A percentile compares a stretch with the other conserved stretches of the same genome.
Evolutionary conservation across 2,797 vertebrate species (phyloP).

Genomic region (Onychomys arenicola): DNA sequence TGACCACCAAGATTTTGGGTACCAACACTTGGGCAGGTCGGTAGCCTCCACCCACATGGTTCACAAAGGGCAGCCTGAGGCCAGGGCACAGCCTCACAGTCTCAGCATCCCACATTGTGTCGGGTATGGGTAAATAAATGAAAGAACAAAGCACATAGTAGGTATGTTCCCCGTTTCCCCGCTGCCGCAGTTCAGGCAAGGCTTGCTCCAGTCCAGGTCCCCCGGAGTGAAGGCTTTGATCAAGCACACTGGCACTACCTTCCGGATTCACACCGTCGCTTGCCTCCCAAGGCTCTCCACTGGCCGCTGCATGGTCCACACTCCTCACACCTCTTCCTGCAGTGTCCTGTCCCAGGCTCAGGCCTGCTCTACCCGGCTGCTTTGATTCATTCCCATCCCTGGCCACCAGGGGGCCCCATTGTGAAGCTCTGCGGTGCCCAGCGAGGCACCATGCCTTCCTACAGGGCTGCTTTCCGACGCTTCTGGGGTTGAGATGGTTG

Average conservation of each 20-base stretch:
- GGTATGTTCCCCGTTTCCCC: not conserved
- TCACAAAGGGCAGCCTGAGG: not conserved
- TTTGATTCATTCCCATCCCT: not conserved
- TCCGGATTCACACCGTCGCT: not conserved
- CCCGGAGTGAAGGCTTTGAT: not conserved
- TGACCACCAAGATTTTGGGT: not conserved
- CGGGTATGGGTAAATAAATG: not conserved
- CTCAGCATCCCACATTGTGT: too few relatives aligned
- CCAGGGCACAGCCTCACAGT: not conserved
- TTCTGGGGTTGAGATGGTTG: rapidly evolving
- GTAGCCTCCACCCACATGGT: not conserved
- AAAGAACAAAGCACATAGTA: not conserved
- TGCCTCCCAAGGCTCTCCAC: not conserved
- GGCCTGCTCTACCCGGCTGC: not conserved
- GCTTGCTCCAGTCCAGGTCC: not conserved
- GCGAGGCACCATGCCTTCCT: not conserved
- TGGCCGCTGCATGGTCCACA: not conserved
- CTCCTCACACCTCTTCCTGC: too few relatives aligned
- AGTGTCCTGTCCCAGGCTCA: not conserved
- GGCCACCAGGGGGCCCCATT: not conserved
- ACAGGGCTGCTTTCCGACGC: not conserved
- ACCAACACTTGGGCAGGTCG: not conserved
- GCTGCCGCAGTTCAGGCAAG: not conserved
- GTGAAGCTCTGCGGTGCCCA: not conserved
- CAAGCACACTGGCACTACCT: not conserved